Evolutionary conservation across 1,140 invertebrate genomes (phyloP), one percentile per base, ranked within the genome.

Genomic region (Galleria mellonella): DNA sequence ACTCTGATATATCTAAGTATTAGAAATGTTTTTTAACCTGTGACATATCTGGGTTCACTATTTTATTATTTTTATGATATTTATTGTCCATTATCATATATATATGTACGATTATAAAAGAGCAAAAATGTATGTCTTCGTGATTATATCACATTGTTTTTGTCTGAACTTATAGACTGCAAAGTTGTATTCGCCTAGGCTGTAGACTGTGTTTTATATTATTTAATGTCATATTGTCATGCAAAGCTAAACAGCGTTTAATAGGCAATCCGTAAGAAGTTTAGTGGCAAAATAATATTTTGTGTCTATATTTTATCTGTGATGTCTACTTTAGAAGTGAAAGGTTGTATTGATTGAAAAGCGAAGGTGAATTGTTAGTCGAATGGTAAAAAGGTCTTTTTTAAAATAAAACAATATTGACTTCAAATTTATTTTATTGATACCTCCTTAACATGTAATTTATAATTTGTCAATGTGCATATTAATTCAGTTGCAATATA

Each of bases 281-380:
- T 67, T 69, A 71, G 64, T 62, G 60, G 64, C 67, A 57, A 63
- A 59, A 68, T 63, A 9, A 58, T 66, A 72, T 68, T 70, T 65
- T 69, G 69, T 74, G 71, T 77, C 63, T 77, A 71, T 74, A 70
- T 74, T 72, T 74, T 74, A 74, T 74, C 73, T 74, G 73, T 77
- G 73, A 77, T 77, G 72, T 72, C 62, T 76, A 76, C 70, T 73
- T 65, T 76, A 76, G 62, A 62, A 51, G 60, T 45, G 50, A 55
- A 35, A 42, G 47, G 51, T 62, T 64, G 62, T 62, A 64, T 64
- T 62, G 45, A 51, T 72, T 65, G 51, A 49, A 40, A 60, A 54
- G 48, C 53, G 44, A 51, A 56, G 42, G 55, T 47, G 49, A 49
- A 63, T 68, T 66, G 65, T 73, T 72, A 65, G 57, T 48, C 32